These are phyloP conservation scores for Melospiza georgiana DNA, from an alignment of 2,113 vertebrate species.

Conservation along the genomic window DNA sequence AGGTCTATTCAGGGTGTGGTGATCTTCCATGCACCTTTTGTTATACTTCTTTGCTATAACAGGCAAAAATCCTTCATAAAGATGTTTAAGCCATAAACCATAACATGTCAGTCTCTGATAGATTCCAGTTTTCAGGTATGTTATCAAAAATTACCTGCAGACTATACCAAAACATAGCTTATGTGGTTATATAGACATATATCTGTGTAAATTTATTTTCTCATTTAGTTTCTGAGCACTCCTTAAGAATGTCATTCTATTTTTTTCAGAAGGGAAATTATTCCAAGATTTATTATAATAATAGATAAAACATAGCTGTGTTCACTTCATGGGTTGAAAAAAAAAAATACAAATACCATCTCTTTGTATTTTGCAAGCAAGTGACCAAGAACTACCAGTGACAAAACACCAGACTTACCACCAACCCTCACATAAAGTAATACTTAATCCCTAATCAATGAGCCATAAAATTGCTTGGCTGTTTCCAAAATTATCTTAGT, in stretches of 20 bases:
- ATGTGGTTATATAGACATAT: background rate
- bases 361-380: background rate
- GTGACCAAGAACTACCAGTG: background rate
- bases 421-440: background rate
- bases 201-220: background rate
- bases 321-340: background rate
- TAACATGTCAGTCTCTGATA: background rate
- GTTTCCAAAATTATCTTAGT: background rate
- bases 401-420: background rate
- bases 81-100: background rate
- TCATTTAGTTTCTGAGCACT: background rate
- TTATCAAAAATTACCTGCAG: accelerated
- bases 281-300: background rate
- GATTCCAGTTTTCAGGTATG: background rate
- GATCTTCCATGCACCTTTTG: background rate
- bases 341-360: background rate
- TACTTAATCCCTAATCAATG: background rate
- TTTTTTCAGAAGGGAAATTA: background rate
- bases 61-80: background rate
- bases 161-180: background rate
- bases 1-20: background rate
- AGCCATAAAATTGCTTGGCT: background rate
- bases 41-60: background rate
- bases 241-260: background rate
- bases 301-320: background rate